These are phyloP conservation scores for Dryobates pubescens DNA, from an alignment of 2,797 vertebrate species.

Conservation along the genomic window DNA sequence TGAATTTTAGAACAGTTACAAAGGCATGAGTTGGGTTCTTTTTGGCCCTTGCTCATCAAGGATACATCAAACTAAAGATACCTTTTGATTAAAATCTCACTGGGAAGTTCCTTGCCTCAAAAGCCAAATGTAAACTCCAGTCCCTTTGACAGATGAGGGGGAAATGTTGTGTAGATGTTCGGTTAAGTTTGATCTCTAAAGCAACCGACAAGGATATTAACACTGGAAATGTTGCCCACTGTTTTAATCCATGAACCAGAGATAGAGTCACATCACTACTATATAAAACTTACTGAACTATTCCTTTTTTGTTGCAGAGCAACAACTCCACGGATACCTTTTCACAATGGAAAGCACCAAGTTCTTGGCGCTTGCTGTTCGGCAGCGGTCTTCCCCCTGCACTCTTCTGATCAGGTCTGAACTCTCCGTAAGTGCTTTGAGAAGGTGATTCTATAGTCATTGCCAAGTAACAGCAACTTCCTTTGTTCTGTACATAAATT, in stretches of 20 bases:
- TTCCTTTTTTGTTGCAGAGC: conserved; percentile 47
- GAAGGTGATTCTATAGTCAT: neutral
- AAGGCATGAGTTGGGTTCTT: neutral
- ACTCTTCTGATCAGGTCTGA: conserved; percentile 82
- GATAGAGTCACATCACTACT: neutral
- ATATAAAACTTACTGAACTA: neutral
- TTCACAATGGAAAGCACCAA: conserved; percentile 88
- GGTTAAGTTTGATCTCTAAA: neutral
- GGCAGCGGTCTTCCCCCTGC: conserved; percentile 91
- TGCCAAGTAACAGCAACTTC: neutral
- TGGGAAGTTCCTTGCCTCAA: neutral
- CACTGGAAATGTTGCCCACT: neutral
- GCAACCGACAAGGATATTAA: fast-evolving
- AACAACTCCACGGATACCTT: conserved; percentile 38
- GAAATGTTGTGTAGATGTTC: neutral
- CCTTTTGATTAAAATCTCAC: neutral
- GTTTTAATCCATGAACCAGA: neutral
- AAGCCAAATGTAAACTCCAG: neutral
- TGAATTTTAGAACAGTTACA: neutral
- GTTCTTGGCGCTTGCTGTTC: conserved; percentile 93
- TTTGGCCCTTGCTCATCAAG: neutral
- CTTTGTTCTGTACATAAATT: neutral
- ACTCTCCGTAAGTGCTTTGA: neutral
- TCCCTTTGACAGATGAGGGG: neutral
- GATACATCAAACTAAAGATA: neutral